These are phyloP conservation scores for Triplophysa siluroides DNA, from an alignment of 2,113 vertebrate species.

Conservation along the genomic window DNA sequence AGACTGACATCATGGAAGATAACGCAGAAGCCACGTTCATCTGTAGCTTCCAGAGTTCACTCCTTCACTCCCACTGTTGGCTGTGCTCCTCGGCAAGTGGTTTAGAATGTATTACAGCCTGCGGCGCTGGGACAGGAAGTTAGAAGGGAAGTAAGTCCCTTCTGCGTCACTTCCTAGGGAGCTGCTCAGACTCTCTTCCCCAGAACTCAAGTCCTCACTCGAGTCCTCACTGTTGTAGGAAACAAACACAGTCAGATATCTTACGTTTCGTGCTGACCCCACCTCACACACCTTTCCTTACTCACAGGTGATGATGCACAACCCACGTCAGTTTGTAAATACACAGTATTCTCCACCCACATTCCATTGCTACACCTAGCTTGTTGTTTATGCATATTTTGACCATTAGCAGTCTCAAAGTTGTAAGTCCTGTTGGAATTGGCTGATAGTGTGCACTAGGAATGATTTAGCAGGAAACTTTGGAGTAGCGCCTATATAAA, in stretches of 20 bases:
- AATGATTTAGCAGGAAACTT: background rate
- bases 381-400: constrained; percentile 2
- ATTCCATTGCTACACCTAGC: constrained; percentile 10
- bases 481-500: background rate
- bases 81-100: constrained; percentile 47
- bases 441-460: background rate
- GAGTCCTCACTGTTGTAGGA: constrained; percentile 84
- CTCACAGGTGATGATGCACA: constrained; percentile 22
- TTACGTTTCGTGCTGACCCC: background rate
- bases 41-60: constrained; percentile 17
- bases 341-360: background rate
- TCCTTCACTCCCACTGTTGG: background rate
- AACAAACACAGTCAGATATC: constrained; percentile 13
- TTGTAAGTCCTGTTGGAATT: background rate
- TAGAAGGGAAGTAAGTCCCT: constrained; percentile 83
- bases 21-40: constrained; percentile 6
- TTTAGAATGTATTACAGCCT: constrained; percentile 63
- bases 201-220: constrained; percentile 89
- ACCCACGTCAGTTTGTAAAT: background rate
- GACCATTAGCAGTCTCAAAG: background rate
- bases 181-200: constrained; percentile 89
- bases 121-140: constrained; percentile 71
- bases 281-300: constrained; percentile 29
- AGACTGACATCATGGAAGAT: constrained; percentile 31
- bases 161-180: constrained; percentile 83